A percentile compares a stretch with the other conserved stretches of the same genome.
Evolutionary conservation across 2,113 vertebrate genomes (phyloP).

Genomic region (Hydropotes inermis): DNA sequence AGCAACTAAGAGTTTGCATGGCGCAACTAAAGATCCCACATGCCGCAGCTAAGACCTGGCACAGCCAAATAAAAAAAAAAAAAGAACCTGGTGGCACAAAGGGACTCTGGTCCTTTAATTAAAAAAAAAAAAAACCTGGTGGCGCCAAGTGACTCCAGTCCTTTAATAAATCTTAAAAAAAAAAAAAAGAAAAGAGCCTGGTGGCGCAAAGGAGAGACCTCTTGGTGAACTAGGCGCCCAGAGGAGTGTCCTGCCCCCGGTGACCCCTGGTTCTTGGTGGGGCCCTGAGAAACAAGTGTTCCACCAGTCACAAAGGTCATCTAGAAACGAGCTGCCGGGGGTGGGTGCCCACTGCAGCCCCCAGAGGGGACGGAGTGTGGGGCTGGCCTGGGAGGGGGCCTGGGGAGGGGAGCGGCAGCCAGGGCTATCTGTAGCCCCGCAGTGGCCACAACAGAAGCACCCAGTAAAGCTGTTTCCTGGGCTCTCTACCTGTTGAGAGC

Average conservation of each 20-base stretch:
- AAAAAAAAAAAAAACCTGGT: neutral
- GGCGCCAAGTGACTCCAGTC: neutral
- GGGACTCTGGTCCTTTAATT: neutral
- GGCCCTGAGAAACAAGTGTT: neutral
- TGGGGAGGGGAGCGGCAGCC: neutral
- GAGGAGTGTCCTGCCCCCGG: neutral
- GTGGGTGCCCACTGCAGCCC: neutral
- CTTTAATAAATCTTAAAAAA: neutral
- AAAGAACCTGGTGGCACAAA: neutral
- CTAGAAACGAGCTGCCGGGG: neutral
- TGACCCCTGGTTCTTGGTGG: neutral
- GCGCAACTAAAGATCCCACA: neutral
- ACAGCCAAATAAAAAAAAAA: neutral
- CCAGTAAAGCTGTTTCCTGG: neutral
- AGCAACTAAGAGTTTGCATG: neutral
- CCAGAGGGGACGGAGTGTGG: fast-evolving
- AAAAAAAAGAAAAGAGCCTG: neutral
- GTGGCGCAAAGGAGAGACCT: neutral
- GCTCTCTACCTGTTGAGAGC: neutral
- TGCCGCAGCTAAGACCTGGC: neutral
- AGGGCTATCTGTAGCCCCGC: neutral
- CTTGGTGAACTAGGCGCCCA: neutral
- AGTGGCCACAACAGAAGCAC: neutral
- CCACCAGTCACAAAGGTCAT: neutral
- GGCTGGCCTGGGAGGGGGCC: neutral